phyloP scores from a whole-genome alignment of 2,113 vertebrate genomes.

The Centrocercus urophasianus region DNA sequence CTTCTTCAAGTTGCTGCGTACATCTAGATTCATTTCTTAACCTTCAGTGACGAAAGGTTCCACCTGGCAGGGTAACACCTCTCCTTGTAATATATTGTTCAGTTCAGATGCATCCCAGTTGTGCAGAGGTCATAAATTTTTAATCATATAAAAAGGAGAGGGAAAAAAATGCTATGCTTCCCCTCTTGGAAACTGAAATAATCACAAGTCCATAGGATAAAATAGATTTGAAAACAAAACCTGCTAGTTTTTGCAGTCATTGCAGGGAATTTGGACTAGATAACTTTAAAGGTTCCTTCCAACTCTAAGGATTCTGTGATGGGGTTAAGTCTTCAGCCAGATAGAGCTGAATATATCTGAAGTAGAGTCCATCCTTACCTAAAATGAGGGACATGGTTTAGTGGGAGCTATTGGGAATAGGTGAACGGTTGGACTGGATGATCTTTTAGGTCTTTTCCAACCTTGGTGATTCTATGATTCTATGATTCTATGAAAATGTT shows the following conservation, averaged over 20 bases:
- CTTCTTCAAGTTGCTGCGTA: rapidly evolving
- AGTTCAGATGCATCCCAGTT: neutral
- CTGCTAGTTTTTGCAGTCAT: neutral
- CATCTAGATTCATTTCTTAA: rapidly evolving
- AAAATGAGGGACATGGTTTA: neutral
- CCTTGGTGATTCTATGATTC: too few species aligned
- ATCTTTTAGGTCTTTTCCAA: too few species aligned
- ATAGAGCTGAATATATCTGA: neutral
- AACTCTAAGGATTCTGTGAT: neutral
- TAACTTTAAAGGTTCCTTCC: too few species aligned
- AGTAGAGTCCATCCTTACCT: neutral
- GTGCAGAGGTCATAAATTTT: neutral
- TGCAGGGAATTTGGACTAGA: too few species aligned
- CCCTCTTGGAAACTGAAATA: neutral
- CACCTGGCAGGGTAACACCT: neutral
- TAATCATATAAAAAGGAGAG: neutral
- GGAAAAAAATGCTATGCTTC: neutral
- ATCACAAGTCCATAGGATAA: rapidly evolving
- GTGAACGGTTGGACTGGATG: too few species aligned
- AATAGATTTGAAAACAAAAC: neutral
- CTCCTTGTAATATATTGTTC: neutral
- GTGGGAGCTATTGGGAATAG: too few species aligned
- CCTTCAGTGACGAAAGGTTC: neutral
- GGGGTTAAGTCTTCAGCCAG: neutral
- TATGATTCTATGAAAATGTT: neutral